Percentiles rank a stretch among this genome's conserved stretches.
Conservation (phyloP, 2,888 invertebrate species). For the Smittia sp. region DNA sequence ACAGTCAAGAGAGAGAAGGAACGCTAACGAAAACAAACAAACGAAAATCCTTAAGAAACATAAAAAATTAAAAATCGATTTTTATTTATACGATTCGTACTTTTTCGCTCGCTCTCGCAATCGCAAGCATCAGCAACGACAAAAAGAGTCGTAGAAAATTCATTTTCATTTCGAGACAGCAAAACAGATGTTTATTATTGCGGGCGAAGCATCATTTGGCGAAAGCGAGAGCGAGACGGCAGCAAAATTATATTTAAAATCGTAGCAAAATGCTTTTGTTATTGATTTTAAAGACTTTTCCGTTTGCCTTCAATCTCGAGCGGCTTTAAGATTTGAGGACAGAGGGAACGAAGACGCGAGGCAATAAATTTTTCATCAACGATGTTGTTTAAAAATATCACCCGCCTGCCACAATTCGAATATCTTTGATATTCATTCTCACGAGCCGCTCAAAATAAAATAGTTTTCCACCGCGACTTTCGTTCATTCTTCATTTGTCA, state of each 20-base stretch:
- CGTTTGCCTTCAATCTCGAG: neutral
- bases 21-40: conserved; percentile 24
- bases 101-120: neutral
- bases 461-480: conserved; percentile 6
- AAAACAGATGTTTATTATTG: conserved; percentile 38
- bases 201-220: conserved; percentile 22
- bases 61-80: conserved; percentile 38
- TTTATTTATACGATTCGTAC: conserved; percentile 33
- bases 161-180: conserved; percentile 28
- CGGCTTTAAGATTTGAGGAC: neutral
- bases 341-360: neutral
- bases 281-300: conserved; percentile 25
- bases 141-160: conserved; percentile 25
- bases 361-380: neutral
- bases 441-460: neutral
- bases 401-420: neutral
- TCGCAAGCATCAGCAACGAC: neutral
- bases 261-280: conserved; percentile 13
- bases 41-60: conserved; percentile 17
- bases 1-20: neutral
- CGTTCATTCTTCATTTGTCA: neutral
- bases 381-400: neutral
- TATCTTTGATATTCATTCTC: conserved; percentile 10
- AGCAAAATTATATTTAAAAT: conserved; percentile 16
- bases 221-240: neutral